These are phyloP conservation scores for Cotesia typhae DNA, from an alignment of 1,140 invertebrate species.

Conservation along the genomic window DNA sequence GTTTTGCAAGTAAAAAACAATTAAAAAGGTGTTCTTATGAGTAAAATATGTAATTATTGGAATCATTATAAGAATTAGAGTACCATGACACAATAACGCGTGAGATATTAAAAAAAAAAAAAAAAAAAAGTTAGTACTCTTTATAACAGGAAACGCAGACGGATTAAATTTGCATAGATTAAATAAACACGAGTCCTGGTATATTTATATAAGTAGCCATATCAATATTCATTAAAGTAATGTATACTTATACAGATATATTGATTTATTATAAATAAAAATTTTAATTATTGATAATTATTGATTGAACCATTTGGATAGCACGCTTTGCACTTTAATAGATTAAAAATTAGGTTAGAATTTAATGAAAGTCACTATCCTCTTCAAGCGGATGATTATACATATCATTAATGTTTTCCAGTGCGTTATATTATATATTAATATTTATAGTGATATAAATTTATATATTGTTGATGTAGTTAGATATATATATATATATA, in stretches of 20 bases:
- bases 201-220: background rate
- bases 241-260: background rate
- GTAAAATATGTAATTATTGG: background rate
- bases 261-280: too few relatives aligned
- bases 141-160: constrained; percentile 28
- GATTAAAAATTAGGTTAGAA: too few relatives aligned
- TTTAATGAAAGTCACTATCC: too few relatives aligned
- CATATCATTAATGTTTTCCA: constrained; percentile 23
- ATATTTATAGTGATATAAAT: background rate
- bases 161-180: constrained; percentile 7
- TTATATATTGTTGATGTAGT: background rate
- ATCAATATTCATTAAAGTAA: background rate
- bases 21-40: too few relatives aligned
- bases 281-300: too few relatives aligned
- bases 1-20: too few relatives aligned
- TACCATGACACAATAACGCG: constrained; percentile 32
- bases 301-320: too few relatives aligned
- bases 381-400: constrained; percentile 17
- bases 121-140: constrained; percentile 3
- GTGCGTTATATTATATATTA: background rate
- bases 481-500: constrained; percentile 1
- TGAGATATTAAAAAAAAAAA: constrained; percentile 26
- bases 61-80: background rate
- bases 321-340: constrained; percentile 3
- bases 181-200: constrained; percentile 20